Evolutionary conservation across 1,140 invertebrate genomes (phyloP).

Genomic region (Helicoverpa armigera): DNA sequence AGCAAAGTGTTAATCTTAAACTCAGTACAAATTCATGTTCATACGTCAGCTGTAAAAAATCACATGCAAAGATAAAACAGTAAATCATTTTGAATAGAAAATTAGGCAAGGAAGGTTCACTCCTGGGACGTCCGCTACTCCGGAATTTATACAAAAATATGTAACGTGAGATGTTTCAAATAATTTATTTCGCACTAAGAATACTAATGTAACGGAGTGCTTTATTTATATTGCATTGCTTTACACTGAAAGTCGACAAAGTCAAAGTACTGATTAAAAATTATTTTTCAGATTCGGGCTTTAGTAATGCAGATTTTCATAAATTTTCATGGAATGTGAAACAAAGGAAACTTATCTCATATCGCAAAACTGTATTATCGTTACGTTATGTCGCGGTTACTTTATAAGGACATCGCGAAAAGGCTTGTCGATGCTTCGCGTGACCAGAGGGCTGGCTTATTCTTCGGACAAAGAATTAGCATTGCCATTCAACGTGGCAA

Average conservation of each 20-base stretch:
- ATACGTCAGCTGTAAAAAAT: conserved; percentile 38
- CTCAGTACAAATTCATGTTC: conserved; percentile 29
- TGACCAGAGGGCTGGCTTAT: too few species aligned
- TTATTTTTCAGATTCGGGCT: too few species aligned
- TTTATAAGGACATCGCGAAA: too few species aligned
- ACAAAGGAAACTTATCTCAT: not conserved
- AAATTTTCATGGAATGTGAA: too few species aligned
- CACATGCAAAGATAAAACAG: conserved; percentile 43
- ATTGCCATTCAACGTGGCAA: too few species aligned
- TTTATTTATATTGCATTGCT: not conserved
- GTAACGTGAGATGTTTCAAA: conserved; percentile 26
- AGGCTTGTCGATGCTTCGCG: too few species aligned
- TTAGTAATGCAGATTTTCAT: too few species aligned
- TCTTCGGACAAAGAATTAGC: too few species aligned
- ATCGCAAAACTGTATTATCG: not conserved
- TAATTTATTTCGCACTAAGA: conserved; percentile 32
- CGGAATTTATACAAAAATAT: conserved; percentile 43
- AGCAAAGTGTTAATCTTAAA: not conserved
- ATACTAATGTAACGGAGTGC: conserved; percentile 7
- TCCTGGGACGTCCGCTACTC: conserved; percentile 29
- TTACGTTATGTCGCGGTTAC: too few species aligned
- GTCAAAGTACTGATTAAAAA: too few species aligned
- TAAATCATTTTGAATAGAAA: conserved; percentile 49
- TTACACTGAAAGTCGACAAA: not conserved
- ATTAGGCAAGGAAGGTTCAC: conserved; percentile 45